Conservation (phyloP, 2,113 vertebrate species). For the Hydrolagus affinis region DNA sequence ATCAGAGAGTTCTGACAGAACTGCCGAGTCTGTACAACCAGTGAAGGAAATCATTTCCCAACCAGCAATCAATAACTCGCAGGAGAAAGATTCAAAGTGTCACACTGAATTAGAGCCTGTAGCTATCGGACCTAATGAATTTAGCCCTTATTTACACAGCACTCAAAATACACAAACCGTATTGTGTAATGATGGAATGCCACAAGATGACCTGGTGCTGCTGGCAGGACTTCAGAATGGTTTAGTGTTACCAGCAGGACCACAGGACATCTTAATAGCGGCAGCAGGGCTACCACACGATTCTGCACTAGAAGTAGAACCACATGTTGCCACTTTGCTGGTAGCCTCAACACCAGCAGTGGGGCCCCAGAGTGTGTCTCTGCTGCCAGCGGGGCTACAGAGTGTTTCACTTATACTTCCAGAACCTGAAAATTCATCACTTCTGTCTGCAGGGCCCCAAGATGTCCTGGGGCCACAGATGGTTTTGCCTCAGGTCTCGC, state of each 20-base stretch:
- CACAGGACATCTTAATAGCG: not conserved
- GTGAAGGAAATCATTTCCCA: constrained; percentile 39
- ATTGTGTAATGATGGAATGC: not conserved
- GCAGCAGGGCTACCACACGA: not conserved
- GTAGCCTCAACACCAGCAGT: not conserved
- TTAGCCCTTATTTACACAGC: constrained; percentile 45
- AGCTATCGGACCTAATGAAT: constrained; percentile 42
- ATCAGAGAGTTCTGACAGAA: constrained; percentile 50
- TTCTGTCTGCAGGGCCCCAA: not conserved
- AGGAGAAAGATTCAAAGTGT: constrained; percentile 45
- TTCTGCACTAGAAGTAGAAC: not conserved
- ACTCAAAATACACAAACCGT: constrained; percentile 50
- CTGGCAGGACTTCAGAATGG: constrained; percentile 1
- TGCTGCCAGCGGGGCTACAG: not conserved
- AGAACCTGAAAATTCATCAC: not conserved
- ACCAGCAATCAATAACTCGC: constrained; percentile 41
- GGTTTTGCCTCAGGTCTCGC: not conserved
- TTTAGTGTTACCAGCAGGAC: not conserved
- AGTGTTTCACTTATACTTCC: not conserved
- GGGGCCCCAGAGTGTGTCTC: not conserved
- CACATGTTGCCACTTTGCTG: not conserved
- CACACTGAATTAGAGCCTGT: constrained; percentile 40
- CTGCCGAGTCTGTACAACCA: constrained; percentile 35
- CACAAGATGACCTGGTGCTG: not conserved
- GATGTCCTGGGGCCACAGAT: not conserved